phyloP scores from a whole-genome alignment of 2,113 vertebrate species.

The Notarius quadriscutis region DNA sequence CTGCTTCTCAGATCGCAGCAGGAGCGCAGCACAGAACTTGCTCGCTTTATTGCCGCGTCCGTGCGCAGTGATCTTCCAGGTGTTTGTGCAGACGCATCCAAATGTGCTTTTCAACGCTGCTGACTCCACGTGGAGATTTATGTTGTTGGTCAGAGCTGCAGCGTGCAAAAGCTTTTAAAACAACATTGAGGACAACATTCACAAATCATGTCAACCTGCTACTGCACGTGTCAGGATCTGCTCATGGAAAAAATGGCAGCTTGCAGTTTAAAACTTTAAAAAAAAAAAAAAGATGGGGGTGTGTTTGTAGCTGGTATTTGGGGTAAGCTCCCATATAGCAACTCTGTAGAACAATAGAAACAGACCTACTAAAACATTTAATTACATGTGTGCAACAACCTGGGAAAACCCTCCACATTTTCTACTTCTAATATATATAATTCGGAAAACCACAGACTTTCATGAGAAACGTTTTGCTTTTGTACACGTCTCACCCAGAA shows the following conservation, averaged over 20 bases:
- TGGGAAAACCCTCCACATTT: neutral
- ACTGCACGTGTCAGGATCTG: neutral
- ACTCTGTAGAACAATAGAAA: neutral
- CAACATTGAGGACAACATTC: neutral
- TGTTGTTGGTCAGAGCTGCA: neutral
- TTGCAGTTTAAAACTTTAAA: neutral
- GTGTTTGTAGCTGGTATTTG: neutral
- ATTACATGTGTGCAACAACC: neutral
- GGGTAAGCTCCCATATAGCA: neutral
- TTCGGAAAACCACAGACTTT: neutral
- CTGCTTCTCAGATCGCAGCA: neutral
- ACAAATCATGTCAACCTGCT: neutral
- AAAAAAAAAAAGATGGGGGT: neutral
- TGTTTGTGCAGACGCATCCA: neutral
- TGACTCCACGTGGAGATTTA: neutral
- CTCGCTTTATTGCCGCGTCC: neutral
- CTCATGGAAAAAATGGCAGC: neutral
- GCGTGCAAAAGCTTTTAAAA: neutral
- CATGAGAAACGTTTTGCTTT: neutral
- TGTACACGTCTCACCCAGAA: neutral
- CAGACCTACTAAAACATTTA: neutral
- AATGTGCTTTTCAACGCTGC: neutral
- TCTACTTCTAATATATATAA: neutral
- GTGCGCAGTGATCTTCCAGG: neutral
- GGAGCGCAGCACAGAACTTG: slow-evolving; percentile 13